phyloP scores from a whole-genome alignment of 2,113 vertebrate genomes.

The Muscicapa adusta region DNA sequence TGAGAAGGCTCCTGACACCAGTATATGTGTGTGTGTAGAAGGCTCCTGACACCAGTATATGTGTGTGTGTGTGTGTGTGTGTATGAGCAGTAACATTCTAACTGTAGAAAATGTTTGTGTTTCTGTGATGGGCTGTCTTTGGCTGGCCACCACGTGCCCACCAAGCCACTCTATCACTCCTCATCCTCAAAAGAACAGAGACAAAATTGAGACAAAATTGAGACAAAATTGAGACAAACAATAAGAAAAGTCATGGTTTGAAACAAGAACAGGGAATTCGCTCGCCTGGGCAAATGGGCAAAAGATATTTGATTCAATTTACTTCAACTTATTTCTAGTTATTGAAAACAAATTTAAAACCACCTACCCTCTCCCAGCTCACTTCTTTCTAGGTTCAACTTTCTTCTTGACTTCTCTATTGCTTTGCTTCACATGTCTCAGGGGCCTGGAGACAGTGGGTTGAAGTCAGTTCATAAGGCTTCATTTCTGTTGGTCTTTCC shows the following conservation, averaged over 20 bases:
- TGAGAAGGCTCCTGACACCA: not conserved
- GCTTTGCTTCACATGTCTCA: not conserved
- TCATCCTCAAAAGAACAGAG: not conserved
- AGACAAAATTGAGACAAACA: not conserved
- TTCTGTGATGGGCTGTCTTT: not conserved
- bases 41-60: not conserved
- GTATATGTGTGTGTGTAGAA: not conserved
- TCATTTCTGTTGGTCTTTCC: not conserved
- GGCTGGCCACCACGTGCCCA: not conserved
- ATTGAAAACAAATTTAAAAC: not conserved
- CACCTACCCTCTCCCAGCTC: fast-evolving
- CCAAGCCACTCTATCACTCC: not conserved
- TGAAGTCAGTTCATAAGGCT: not conserved
- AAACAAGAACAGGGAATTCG: not conserved
- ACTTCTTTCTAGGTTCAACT: not conserved
- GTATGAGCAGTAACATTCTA: not conserved
- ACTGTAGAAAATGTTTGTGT: not conserved
- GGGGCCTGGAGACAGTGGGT: not conserved
- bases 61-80: too few relatives aligned
- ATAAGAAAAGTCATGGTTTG: not conserved
- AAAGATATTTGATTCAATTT: not conserved
- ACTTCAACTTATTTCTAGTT: not conserved
- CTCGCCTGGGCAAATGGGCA: not conserved
- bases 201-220: not conserved
- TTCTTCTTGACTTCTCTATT: not conserved